A percentile compares a stretch with the other conserved stretches of the same genome.
Evolutionary conservation across 2,888 invertebrate genomes (phyloP).

Genomic region (Selenia dentaria): DNA sequence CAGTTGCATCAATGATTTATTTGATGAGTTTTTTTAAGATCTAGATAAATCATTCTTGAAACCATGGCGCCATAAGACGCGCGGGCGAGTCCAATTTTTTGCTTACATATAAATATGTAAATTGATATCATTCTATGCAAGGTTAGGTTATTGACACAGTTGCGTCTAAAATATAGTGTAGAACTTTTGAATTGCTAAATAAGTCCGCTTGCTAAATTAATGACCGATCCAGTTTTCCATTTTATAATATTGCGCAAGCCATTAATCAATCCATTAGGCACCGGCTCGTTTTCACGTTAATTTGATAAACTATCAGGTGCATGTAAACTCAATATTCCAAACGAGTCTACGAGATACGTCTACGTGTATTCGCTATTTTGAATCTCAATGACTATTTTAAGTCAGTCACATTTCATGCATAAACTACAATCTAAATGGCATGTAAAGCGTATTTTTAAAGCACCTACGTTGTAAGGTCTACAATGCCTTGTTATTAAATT

Average conservation of each 20-base stretch:
- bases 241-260: constrained; percentile 48
- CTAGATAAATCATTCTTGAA: constrained; percentile 48
- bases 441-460: constrained; percentile 29
- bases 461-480: constrained; percentile 9
- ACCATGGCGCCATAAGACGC: constrained; percentile 42
- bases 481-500: constrained; percentile 18
- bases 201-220: constrained; percentile 62
- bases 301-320: constrained; percentile 41
- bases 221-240: constrained; percentile 62
- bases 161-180: constrained; percentile 59
- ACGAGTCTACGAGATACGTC: constrained; percentile 39
- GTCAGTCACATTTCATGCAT: constrained; percentile 43
- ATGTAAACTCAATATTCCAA: constrained; percentile 47
- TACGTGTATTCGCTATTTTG: constrained; percentile 43
- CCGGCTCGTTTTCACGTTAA: constrained; percentile 30
- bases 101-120: constrained; percentile 64
- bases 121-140: constrained; percentile 68
- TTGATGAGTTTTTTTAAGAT: constrained; percentile 13
- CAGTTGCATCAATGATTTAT: constrained; percentile 37
- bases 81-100: constrained; percentile 52
- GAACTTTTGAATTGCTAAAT: constrained; percentile 66
- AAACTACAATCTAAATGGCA: constrained; percentile 42
- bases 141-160: constrained; percentile 81
- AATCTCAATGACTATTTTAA: constrained; percentile 55
- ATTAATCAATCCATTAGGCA: constrained; percentile 52